These are phyloP conservation scores for Acrobasis repandana DNA, from an alignment of 2,888 invertebrate species.

Conservation along the genomic window DNA sequence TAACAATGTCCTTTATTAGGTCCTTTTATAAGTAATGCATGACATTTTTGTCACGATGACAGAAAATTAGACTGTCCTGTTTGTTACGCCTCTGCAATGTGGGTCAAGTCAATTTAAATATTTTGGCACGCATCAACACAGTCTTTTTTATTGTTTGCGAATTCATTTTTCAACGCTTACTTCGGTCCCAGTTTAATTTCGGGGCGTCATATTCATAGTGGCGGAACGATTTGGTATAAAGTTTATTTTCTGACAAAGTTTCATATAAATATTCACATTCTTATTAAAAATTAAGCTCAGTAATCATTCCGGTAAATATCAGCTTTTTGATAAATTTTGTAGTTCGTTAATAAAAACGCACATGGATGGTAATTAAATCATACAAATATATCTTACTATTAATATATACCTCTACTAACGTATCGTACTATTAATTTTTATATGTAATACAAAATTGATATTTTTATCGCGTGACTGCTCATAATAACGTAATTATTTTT, in stretches of 20 bases:
- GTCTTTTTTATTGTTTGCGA: constrained; percentile 41
- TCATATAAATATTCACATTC: neutral
- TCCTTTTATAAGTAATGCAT: neutral
- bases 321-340: too few relatives aligned
- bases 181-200: constrained; percentile 26
- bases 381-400: too few relatives aligned
- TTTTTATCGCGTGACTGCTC: neutral
- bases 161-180: constrained; percentile 38
- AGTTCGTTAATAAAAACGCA: too few relatives aligned
- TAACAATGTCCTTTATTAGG: neutral
- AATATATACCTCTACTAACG: too few relatives aligned
- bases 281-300: too few relatives aligned
- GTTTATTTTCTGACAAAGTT: neutral
- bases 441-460: neutral
- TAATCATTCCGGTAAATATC: too few relatives aligned
- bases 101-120: constrained; percentile 6
- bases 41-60: neutral
- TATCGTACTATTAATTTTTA: neutral
- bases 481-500: constrained; percentile 5
- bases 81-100: constrained; percentile 30
- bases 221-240: neutral
- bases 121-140: constrained; percentile 1
- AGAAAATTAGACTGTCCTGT: constrained; percentile 30
- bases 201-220: neutral
- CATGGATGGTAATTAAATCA: too few relatives aligned